Conservation (phyloP, 2,888 invertebrate species). For the Catocala sponsa region DNA sequence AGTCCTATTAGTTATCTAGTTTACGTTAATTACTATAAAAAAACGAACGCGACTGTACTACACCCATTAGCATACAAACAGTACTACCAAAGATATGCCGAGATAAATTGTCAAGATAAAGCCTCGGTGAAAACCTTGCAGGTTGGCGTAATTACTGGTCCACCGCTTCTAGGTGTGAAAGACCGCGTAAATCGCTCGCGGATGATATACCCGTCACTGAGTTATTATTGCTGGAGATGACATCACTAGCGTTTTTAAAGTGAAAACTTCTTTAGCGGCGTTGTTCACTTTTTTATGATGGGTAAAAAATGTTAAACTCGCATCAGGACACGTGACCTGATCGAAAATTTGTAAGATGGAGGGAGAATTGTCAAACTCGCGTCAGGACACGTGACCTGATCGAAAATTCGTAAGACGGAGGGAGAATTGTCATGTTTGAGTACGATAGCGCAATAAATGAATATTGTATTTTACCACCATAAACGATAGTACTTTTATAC, state of each 20-base stretch:
- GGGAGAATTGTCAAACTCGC: no score
- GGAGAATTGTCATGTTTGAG: no score
- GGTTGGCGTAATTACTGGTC: conserved; percentile 72
- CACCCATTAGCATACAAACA: conserved; percentile 81
- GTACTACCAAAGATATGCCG: conserved; percentile 71
- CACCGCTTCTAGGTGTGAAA: conserved; percentile 59
- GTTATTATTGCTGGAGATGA: conserved; percentile 22
- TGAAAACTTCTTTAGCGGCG: no score
- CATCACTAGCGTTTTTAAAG: conserved; percentile 1
- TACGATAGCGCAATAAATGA: no score
- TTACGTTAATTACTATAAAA: conserved; percentile 45
- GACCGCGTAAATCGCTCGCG: conserved; percentile 48
- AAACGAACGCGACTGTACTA: conserved; percentile 55
- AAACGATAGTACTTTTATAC: no score
- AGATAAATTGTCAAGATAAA: conserved; percentile 83
- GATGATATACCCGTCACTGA: conserved; percentile 37
- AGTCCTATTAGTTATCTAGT: conserved; percentile 12
- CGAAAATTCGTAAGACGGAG: no score
- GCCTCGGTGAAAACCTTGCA: conserved; percentile 72
- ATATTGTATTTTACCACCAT: no score
- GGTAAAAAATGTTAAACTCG: no score
- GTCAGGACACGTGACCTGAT: no score
- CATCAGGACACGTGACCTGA: no score
- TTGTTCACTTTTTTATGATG: no score
- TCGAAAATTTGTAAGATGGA: no score